Percentiles rank a stretch among this genome's conserved stretches.
Conservation (phyloP, 2,113 vertebrate species). For the Callipepla californica region DNA sequence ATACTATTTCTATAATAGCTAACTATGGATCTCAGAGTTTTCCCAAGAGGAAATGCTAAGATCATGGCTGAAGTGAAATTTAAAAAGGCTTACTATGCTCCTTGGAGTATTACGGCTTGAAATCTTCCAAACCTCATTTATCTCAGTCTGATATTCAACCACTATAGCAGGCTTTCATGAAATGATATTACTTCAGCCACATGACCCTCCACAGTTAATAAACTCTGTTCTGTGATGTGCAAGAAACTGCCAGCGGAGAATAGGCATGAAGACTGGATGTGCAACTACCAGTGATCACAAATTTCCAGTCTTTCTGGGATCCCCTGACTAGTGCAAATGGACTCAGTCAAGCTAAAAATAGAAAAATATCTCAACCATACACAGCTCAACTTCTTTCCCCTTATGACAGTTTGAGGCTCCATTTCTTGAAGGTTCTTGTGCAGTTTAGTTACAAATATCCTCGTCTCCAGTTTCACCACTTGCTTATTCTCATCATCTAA, state of each 20-base stretch:
- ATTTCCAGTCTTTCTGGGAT: not conserved
- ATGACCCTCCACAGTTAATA: conserved; percentile 11
- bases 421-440: not conserved
- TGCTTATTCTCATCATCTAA: not conserved
- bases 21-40: not conserved
- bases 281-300: conserved; percentile 16
- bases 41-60: not conserved
- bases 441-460: conserved; percentile 1
- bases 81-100: not conserved
- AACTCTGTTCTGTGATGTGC: not conserved
- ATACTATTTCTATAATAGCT: not conserved
- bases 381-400: not conserved
- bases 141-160: not conserved
- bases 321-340: not conserved
- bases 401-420: not conserved
- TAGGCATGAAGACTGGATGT: not conserved
- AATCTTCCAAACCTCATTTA: not conserved
- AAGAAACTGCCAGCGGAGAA: not conserved
- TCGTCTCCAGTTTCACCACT: not conserved
- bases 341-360: not conserved
- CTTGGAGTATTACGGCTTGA: not conserved
- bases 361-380: not conserved
- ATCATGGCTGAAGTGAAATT: not conserved
- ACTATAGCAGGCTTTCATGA: not conserved
- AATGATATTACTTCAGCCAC: not conserved